A percentile compares a stretch with the other conserved stretches of the same genome.
These are phyloP conservation scores for Neodiprion virginianus DNA, from an alignment of 1,140 invertebrate genomes.

Conservation along the genomic window DNA sequence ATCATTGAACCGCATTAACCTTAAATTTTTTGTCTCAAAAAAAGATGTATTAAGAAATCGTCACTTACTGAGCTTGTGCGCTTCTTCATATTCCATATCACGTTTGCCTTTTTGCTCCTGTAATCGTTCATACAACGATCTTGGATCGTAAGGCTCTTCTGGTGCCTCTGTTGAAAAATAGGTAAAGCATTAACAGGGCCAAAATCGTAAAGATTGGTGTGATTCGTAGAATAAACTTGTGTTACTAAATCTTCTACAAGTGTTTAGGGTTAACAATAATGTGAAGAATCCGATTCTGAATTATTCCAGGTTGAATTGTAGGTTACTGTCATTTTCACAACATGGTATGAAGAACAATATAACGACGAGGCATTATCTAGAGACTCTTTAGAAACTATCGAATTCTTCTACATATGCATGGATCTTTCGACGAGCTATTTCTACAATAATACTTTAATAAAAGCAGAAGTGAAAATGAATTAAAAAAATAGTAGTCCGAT, in stretches of 20 bases:
- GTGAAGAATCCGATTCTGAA: too few relatives aligned
- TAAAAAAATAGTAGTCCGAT: too few relatives aligned
- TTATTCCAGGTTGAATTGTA: too few relatives aligned
- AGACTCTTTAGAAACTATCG: too few relatives aligned
- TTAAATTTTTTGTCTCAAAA: constrained; percentile 10
- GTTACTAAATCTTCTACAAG: constrained; percentile 19
- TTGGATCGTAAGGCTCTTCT: constrained; percentile 80
- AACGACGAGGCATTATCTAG: too few relatives aligned
- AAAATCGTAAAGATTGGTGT: neutral
- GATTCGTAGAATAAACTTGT: neutral
- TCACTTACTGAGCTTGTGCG: constrained; percentile 86
- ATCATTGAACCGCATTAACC: constrained; percentile 14
- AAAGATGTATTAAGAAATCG: constrained; percentile 13
- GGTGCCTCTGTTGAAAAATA: constrained; percentile 73
- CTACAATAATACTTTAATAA: too few relatives aligned
- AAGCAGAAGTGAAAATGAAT: too few relatives aligned
- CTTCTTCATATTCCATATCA: constrained; percentile 93
- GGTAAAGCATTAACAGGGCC: constrained; percentile 21
- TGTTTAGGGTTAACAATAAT: neutral
- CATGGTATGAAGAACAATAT: too few relatives aligned
- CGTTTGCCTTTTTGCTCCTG: constrained; percentile 91
- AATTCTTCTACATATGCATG: too few relatives aligned
- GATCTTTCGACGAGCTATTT: too few relatives aligned
- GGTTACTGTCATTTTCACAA: too few relatives aligned
- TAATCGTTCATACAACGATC: constrained; percentile 87